Evolutionary conservation across 2,888 invertebrate species (phyloP), one percentile per base, ranked within the genome.

Genomic region (Eudemis profundana): DNA sequence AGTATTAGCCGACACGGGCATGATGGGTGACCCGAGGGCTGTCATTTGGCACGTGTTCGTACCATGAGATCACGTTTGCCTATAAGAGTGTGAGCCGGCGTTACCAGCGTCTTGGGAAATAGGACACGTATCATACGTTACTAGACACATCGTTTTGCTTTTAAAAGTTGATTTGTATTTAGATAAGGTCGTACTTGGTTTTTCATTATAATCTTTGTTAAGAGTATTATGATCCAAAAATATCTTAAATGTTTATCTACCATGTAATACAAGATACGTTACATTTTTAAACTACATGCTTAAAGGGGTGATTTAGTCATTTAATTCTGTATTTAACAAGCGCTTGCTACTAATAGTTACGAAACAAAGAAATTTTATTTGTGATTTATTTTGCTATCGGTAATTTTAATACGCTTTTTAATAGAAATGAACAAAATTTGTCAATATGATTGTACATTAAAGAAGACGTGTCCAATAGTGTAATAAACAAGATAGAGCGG

Each of bases 1-100:
- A 51, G 46, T 38, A 53, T 59, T 65, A 59, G 17, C 17, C 36
- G 57, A 57, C 49, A 50, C 33, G 29, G 44, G 36, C 50, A 15
- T 51, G 64, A 59, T n/a, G 23, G 51, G 46, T 38, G 51, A 29
- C 64, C 38, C 59, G 36, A 10, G 46, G 59, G 64, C 44, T 27
- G 64, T 51, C 64, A 53, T 59, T 64, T 51, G 51, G 51, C 50
- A 64, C 64, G 64, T 65, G 59, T 38, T 51, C 61, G 29, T 27
- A 15, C 27, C 10, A 1, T n/a, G 40, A 17, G 36, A 51, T 59
- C 51, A 44, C 46, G 44, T 56, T 46, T 38, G 14, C 12, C 7
- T 17, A 19, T 12, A 5, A 1, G 5, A n/a, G n/a, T 2, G 36
- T 4, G 17, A 14, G n/a, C 23, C 7, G 12, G 4, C 12, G 29